These are phyloP conservation scores for Monochamus alternatus DNA, from an alignment of 2,888 invertebrate genomes.

Conservation along the genomic window DNA sequence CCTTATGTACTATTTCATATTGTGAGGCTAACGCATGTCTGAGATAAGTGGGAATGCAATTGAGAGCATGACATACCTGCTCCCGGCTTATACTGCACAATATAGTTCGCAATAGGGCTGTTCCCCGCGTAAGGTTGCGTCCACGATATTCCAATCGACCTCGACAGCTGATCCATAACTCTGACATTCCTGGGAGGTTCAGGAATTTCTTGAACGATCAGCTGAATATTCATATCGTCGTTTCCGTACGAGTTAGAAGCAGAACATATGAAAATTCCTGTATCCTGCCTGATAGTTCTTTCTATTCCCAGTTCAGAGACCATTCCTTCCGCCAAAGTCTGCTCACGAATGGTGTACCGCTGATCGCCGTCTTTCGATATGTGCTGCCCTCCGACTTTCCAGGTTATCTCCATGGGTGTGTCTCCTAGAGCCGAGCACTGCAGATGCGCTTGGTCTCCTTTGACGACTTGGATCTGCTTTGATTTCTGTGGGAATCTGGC, in stretches of 20 bases:
- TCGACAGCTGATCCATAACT: constrained; percentile 88
- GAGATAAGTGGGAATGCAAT: background rate
- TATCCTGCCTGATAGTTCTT: constrained; percentile 90
- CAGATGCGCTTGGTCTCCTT: constrained; percentile 86
- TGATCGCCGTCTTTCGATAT: constrained; percentile 83
- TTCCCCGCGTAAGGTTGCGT: constrained; percentile 91
- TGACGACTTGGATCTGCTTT: constrained; percentile 86
- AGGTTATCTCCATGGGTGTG: constrained; percentile 88
- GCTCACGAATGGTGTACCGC: constrained; percentile 82
- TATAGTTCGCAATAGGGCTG: constrained; percentile 90
- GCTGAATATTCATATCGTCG: constrained; percentile 91
- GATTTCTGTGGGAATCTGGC: constrained; percentile 89
- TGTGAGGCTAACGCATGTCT: too few relatives aligned
- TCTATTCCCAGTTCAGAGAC: constrained; percentile 89
- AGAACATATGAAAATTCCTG: constrained; percentile 89
- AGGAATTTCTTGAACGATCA: constrained; percentile 93
- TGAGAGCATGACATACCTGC: constrained; percentile 75
- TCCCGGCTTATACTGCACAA: constrained; percentile 90
- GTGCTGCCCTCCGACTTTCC: constrained; percentile 85
- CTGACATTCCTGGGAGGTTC: constrained; percentile 91
- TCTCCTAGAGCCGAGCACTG: constrained; percentile 93
- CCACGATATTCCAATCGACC: constrained; percentile 91
- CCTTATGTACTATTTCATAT: background rate
- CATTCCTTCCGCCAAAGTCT: constrained; percentile 84
- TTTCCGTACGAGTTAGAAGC: constrained; percentile 93